phyloP scores from a whole-genome alignment of 2,797 vertebrate species.

The Diglossa cyanea region DNA sequence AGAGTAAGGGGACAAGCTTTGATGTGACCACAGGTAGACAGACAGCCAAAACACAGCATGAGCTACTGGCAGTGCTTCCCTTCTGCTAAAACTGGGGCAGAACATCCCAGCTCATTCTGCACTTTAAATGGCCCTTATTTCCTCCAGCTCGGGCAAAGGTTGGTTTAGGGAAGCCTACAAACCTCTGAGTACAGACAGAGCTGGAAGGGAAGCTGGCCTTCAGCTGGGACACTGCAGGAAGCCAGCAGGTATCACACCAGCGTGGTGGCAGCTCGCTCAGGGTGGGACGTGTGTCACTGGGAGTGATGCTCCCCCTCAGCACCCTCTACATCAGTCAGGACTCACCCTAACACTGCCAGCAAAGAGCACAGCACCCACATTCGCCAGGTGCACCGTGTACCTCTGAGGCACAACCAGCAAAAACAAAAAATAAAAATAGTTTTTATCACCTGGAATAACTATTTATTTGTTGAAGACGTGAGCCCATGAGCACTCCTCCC shows the following conservation, averaged over 20 bases:
- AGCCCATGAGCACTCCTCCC: not conserved
- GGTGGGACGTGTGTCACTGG: fast-evolving
- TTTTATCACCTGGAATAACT: not conserved
- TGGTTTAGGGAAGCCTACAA: not conserved
- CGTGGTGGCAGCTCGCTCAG: not conserved
- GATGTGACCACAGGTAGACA: not conserved
- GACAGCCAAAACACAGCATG: not conserved
- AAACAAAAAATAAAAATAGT: not conserved
- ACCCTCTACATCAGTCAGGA: not conserved
- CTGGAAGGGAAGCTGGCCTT: not conserved
- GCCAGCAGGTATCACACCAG: not conserved
- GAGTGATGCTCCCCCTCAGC: not conserved
- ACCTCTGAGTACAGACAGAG: not conserved
- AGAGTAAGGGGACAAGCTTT: not conserved
- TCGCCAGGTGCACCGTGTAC: fast-evolving
- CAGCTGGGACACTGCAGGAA: not conserved
- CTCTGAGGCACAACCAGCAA: not conserved
- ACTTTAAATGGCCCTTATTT: not conserved
- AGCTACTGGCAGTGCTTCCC: not conserved
- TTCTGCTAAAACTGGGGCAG: not conserved
- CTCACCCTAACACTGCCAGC: not conserved
- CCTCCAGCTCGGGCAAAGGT: not conserved
- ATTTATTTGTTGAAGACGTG: not conserved
- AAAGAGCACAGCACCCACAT: not conserved
- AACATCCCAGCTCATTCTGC: not conserved